phyloP scores from a whole-genome alignment of 2,797 vertebrate genomes.

The Chelon auratus region DNA sequence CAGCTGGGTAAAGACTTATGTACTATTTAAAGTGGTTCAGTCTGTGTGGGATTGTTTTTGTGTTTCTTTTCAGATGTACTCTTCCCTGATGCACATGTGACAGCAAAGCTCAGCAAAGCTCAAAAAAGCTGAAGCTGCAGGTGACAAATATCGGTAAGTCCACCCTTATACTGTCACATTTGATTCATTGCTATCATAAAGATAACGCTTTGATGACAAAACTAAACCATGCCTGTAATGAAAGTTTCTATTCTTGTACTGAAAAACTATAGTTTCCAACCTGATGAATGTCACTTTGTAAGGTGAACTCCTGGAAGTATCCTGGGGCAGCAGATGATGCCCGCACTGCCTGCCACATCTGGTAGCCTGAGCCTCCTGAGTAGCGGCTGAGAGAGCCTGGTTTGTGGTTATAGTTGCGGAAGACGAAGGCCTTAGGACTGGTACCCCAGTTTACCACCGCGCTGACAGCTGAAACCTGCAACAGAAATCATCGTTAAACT shows the following conservation, averaged over 20 bases:
- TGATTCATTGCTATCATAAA: background rate
- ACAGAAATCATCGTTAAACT: background rate
- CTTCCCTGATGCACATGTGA: no score
- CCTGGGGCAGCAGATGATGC: slow-evolving; percentile 85
- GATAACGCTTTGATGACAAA: background rate
- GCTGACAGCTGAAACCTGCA: slow-evolving; percentile 84
- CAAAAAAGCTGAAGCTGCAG: no score
- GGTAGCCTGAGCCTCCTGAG: slow-evolving; percentile 77
- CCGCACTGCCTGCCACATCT: slow-evolving; percentile 84
- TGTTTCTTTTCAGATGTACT: no score
- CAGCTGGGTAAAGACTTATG: no score
- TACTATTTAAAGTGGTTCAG: no score
- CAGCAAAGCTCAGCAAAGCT: no score
- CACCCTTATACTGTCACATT: no score
- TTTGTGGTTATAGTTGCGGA: slow-evolving; percentile 85
- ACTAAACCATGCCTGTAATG: background rate
- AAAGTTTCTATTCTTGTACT: background rate
- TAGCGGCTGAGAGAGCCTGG: slow-evolving; percentile 81
- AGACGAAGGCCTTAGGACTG: slow-evolving; percentile 84
- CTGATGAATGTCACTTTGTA: slow-evolving; percentile 86
- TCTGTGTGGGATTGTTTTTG: no score
- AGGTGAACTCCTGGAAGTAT: slow-evolving; percentile 84
- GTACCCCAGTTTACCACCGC: slow-evolving; percentile 85
- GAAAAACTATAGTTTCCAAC: slow-evolving; percentile 48
- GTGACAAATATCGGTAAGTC: no score